Evolutionary conservation across 2,888 invertebrate species (phyloP).

Genomic region (Epistrophe grossulariae): DNA sequence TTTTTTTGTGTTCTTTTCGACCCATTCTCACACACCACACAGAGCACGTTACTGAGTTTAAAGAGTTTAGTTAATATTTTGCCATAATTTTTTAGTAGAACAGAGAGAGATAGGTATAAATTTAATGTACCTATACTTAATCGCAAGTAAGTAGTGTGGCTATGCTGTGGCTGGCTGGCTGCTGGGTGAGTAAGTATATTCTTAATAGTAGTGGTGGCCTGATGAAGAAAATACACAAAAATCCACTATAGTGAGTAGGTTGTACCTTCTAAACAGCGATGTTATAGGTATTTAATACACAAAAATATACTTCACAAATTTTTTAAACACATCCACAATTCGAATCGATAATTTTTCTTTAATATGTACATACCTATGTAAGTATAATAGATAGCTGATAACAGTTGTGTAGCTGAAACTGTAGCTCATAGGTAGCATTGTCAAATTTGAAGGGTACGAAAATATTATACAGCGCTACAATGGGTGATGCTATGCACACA

Average conservation of each 20-base stretch:
- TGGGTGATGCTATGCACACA: no score
- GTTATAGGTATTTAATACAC: neutral
- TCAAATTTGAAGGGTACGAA: no score
- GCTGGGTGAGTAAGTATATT: slow-evolving; percentile 41
- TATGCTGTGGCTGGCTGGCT: slow-evolving; percentile 9
- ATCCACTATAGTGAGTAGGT: slow-evolving; percentile 56
- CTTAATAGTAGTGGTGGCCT: slow-evolving; percentile 54
- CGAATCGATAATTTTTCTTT: no score
- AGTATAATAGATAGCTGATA: no score
- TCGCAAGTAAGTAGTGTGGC: slow-evolving; percentile 40
- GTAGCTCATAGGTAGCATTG: no score
- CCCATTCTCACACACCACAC: slow-evolving; percentile 20
- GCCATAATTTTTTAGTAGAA: slow-evolving; percentile 26
- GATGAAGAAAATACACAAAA: slow-evolving; percentile 41
- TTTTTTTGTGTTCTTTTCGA: slow-evolving; percentile 33
- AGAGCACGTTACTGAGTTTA: slow-evolving; percentile 56
- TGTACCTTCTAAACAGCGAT: slow-evolving; percentile 17
- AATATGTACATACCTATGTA: no score
- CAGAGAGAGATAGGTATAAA: slow-evolving; percentile 46
- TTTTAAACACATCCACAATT: no score
- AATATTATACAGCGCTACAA: no score
- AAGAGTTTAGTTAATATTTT: slow-evolving; percentile 29
- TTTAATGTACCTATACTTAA: slow-evolving; percentile 31
- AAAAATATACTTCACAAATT: no score
- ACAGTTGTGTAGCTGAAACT: no score